Evolutionary conservation across 2,113 vertebrate species (phyloP).

Genomic region (Zingel zingel): DNA sequence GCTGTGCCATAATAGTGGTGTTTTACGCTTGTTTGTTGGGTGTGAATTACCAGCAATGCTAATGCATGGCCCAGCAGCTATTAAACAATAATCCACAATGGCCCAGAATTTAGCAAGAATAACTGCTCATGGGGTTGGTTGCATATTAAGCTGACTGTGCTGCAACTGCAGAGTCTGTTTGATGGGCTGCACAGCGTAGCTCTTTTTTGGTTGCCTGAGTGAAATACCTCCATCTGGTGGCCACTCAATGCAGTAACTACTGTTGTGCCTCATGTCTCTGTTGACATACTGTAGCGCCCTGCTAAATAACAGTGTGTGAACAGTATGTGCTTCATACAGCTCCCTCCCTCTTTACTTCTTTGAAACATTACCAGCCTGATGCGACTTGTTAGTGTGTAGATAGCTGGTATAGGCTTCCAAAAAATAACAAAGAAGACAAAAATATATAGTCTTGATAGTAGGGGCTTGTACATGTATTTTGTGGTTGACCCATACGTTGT

Average conservation of each 20-base stretch:
- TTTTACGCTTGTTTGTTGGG: slow-evolving; percentile 31
- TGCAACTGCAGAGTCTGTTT: slow-evolving; percentile 27
- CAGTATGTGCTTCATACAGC: slow-evolving; percentile 3
- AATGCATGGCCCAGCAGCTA: slow-evolving; percentile 34
- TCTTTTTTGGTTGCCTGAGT: slow-evolving; percentile 20
- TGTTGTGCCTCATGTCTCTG: slow-evolving; percentile 12
- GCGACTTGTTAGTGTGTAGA: background rate
- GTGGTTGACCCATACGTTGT: background rate
- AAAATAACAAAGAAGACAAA: background rate
- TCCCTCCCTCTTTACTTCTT: slow-evolving; percentile 8
- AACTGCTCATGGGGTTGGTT: slow-evolving; percentile 30
- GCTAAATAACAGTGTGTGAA: background rate
- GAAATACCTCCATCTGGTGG: slow-evolving; percentile 65
- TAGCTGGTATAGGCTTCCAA: background rate
- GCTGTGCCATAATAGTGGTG: slow-evolving; percentile 26
- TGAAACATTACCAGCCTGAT: slow-evolving; percentile 16
- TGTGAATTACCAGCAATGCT: slow-evolving; percentile 34
- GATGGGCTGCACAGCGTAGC: slow-evolving; percentile 11
- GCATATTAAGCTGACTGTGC: slow-evolving; percentile 34
- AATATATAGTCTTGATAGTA: background rate
- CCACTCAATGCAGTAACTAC: slow-evolving; percentile 23
- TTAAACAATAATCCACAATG: slow-evolving; percentile 22
- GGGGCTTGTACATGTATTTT: background rate
- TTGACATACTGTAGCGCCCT: background rate
- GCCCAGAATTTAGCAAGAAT: slow-evolving; percentile 19